Percentiles rank a stretch among this genome's conserved stretches.
phyloP scores from a whole-genome alignment of 2,888 invertebrate species.

The Cheilosia variabilis region DNA sequence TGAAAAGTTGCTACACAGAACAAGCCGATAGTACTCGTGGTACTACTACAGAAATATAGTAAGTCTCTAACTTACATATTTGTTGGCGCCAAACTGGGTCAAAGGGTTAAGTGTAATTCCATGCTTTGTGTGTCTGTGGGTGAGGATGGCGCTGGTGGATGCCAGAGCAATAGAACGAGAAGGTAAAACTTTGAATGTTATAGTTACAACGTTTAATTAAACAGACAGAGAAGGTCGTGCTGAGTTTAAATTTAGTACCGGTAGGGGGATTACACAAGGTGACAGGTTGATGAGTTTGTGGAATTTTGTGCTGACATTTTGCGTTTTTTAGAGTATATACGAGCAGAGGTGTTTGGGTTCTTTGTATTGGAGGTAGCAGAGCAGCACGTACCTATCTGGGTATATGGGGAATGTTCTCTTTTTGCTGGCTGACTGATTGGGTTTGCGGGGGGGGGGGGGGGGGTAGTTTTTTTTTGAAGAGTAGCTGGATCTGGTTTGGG shows the following conservation, averaged over 20 bases:
- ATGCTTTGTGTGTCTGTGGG: conserved; percentile 25
- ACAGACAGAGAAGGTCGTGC: conserved; percentile 69
- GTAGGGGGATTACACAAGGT: conserved; percentile 58
- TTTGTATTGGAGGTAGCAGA: neutral
- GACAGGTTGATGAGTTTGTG: conserved; percentile 71
- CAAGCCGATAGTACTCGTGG: conserved; percentile 53
- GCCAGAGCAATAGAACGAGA: conserved; percentile 2
- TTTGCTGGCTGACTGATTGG: too few species aligned
- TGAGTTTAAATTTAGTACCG: conserved; percentile 65
- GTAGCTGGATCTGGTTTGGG: too few species aligned
- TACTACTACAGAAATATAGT: conserved; percentile 34
- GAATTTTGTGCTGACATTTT: conserved; percentile 69
- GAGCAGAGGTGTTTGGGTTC: neutral
- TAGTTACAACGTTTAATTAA: conserved; percentile 74
- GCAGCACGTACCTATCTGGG: too few species aligned
- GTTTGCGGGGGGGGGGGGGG: too few species aligned
- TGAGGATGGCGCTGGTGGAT: neutral
- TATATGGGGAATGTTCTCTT: too few species aligned
- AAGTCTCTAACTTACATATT: conserved; percentile 63
- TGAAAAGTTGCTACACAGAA: conserved; percentile 64
- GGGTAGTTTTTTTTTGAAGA: too few species aligned
- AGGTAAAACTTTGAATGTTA: conserved; percentile 67
- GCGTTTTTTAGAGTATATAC: neutral
- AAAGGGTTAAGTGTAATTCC: conserved; percentile 71
- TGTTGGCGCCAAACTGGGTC: conserved; percentile 71